These are phyloP conservation scores for Subanguina moxae DNA, from an alignment of 1,140 invertebrate species.

Conservation along the genomic window DNA sequence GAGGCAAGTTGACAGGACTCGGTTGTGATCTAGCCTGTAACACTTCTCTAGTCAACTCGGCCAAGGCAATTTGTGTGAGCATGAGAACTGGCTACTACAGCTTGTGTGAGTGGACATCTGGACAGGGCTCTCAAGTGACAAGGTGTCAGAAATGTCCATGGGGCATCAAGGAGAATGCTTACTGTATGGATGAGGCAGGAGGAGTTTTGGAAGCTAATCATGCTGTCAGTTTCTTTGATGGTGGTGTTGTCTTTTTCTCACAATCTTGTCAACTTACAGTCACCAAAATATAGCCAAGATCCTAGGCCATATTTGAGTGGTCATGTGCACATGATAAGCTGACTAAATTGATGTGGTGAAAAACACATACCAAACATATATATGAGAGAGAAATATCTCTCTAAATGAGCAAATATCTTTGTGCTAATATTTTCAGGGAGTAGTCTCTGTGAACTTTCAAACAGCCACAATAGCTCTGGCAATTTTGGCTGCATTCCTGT, in stretches of 20 bases:
- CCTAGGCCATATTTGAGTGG: too few relatives aligned
- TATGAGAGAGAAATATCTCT: too few relatives aligned
- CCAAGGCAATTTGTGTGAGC: slow-evolving; percentile 43
- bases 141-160: slow-evolving; percentile 54
- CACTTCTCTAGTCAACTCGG: slow-evolving; percentile 40
- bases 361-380: too few relatives aligned
- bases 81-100: slow-evolving; percentile 45
- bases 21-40: slow-evolving; percentile 47
- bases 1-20: slow-evolving; percentile 41
- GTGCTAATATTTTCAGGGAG: slow-evolving; percentile 40
- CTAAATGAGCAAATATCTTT: too few relatives aligned
- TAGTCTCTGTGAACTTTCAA: slow-evolving; percentile 39
- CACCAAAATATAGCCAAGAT: too few relatives aligned
- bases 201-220: slow-evolving; percentile 46
- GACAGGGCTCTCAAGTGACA: slow-evolving; percentile 32
- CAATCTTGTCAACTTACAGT: too few relatives aligned
- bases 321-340: too few relatives aligned
- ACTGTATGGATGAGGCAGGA: slow-evolving; percentile 50
- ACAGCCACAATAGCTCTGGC: slow-evolving; percentile 52
- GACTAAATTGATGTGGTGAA: too few relatives aligned
- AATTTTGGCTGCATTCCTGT: slow-evolving; percentile 31
- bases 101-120: slow-evolving; percentile 38
- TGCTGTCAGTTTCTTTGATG: slow-evolving; percentile 38
- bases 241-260: too few relatives aligned
- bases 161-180: slow-evolving; percentile 51